phyloP scores from a whole-genome alignment of 2,888 invertebrate genomes.

The Spisula solida region DNA sequence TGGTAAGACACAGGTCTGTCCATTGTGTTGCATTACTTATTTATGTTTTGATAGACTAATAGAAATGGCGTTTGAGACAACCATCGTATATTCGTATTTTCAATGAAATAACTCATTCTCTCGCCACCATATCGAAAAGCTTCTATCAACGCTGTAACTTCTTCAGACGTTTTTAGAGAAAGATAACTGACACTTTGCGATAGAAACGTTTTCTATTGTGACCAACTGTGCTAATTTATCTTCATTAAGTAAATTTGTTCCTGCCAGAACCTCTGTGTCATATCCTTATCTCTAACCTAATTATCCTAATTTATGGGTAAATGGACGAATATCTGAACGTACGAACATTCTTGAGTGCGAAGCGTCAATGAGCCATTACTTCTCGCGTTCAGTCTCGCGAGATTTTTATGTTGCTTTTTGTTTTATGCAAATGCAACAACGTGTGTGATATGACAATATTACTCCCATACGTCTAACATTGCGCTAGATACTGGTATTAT shows the following conservation, averaged over 20 bases:
- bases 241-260: constrained; percentile 61
- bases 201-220: constrained; percentile 36
- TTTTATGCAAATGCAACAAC: background rate
- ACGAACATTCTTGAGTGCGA: background rate
- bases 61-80: too few relatives aligned
- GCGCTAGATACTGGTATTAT: background rate
- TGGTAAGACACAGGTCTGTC: too few relatives aligned
- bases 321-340: constrained; percentile 34
- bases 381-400: background rate
- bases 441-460: background rate
- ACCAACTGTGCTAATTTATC: constrained; percentile 66
- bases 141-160: background rate
- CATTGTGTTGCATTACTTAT: too few relatives aligned
- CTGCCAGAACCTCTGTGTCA: constrained; percentile 52
- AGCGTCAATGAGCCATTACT: constrained; percentile 12
- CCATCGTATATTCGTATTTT: too few relatives aligned
- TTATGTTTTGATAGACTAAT: too few relatives aligned
- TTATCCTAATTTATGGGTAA: constrained; percentile 43
- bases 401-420: background rate
- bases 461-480: background rate
- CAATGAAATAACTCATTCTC: too few relatives aligned
- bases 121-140: background rate
- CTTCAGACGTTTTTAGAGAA: background rate
- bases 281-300: constrained; percentile 36
- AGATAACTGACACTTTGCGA: background rate